These are phyloP conservation scores for Strix aluco DNA, from an alignment of 2,113 vertebrate genomes.

Conservation along the genomic window DNA sequence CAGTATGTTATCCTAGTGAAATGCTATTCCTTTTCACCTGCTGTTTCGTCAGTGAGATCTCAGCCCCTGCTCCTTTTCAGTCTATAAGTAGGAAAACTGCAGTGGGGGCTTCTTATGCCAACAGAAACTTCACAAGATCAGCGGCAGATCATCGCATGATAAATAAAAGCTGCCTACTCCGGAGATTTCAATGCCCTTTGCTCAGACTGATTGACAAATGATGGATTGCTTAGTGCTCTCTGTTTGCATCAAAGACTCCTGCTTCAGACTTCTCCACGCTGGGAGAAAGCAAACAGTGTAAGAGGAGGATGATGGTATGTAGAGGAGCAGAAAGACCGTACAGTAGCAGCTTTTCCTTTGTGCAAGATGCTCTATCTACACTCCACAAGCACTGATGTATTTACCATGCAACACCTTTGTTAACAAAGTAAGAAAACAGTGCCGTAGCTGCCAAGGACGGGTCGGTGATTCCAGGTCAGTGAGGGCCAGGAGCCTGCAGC, in stretches of 20 bases:
- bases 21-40: not conserved
- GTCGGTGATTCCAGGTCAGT: not conserved
- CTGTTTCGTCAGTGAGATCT: not conserved
- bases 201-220: not conserved
- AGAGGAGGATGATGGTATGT: not conserved
- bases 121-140: not conserved
- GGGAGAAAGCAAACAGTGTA: not conserved
- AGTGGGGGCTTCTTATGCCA: not conserved
- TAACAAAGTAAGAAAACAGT: not conserved
- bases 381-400: rapidly evolving
- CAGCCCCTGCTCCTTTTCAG: not conserved
- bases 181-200: not conserved
- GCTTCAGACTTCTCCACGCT: not conserved
- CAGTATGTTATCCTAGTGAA: not conserved
- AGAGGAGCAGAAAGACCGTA: not conserved
- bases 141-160: not conserved
- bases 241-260: not conserved
- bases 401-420: not conserved
- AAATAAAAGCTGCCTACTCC: not conserved
- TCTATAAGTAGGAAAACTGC: not conserved
- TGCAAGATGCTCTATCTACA: not conserved
- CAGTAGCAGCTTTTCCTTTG: not conserved
- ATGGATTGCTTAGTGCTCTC: not conserved
- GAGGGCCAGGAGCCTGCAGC: not conserved
- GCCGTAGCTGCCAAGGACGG: not conserved